These are phyloP conservation scores for Anas platyrhynchos DNA, from an alignment of 2,113 vertebrate genomes.

Conservation along the genomic window DNA sequence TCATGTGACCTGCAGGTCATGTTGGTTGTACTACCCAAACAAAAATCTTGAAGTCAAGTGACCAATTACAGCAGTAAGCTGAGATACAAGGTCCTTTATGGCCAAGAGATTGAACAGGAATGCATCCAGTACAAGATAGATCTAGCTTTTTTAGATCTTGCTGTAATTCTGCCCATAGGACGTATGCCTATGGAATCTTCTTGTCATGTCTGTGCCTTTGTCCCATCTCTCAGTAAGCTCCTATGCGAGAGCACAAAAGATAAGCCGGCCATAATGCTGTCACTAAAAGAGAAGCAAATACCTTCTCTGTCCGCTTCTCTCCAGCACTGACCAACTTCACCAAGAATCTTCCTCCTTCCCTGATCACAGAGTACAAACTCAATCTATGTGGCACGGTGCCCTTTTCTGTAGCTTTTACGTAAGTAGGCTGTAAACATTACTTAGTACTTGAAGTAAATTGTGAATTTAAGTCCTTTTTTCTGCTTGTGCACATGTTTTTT, in stretches of 20 bases:
- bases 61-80: background rate
- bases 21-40: background rate
- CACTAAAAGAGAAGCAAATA: background rate
- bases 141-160: background rate
- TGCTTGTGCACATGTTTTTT: background rate
- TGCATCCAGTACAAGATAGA: background rate
- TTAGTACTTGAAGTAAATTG: background rate
- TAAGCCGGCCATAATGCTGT: background rate
- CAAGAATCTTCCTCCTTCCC: background rate
- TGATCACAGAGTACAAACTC: background rate
- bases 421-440: background rate
- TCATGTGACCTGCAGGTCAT: background rate
- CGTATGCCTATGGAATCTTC: background rate
- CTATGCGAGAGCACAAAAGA: background rate
- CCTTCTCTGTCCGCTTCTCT: background rate
- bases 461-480: background rate
- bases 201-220: background rate
- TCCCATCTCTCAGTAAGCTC: background rate
- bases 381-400: accelerated
- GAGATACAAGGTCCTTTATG: accelerated
- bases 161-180: background rate
- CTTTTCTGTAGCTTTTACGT: accelerated
- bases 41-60: background rate
- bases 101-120: background rate
- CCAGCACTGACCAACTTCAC: background rate